A percentile compares a stretch with the other conserved stretches of the same genome.
These are phyloP conservation scores for Pimpla rufipes DNA, from an alignment of 2,888 invertebrate genomes.

Conservation along the genomic window DNA sequence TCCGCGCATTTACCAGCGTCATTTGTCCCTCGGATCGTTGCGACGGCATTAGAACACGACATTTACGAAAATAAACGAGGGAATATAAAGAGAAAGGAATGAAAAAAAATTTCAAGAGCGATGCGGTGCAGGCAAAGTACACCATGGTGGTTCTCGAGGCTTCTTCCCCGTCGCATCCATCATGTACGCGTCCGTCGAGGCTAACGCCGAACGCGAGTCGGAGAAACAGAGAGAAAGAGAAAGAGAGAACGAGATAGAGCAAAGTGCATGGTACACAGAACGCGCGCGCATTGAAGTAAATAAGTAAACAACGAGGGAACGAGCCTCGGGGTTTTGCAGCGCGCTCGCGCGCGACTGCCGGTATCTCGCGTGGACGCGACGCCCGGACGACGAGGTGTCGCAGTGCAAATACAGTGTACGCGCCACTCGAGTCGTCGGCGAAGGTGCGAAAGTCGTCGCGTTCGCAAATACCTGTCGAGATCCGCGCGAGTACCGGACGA, in stretches of 20 bases:
- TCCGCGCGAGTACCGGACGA: slow-evolving; percentile 17
- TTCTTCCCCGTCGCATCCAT: slow-evolving; percentile 21
- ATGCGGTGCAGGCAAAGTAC: slow-evolving; percentile 50
- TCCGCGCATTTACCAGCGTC: background rate
- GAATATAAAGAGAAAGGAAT: background rate
- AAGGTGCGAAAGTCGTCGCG: slow-evolving; percentile 81
- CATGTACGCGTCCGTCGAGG: slow-evolving; percentile 32
- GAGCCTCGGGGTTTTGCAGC: slow-evolving; percentile 22
- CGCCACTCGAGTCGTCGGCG: slow-evolving; percentile 71
- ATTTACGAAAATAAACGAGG: background rate
- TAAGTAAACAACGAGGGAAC: slow-evolving; percentile 79
- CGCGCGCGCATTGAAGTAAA: slow-evolving; percentile 75
- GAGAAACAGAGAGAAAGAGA: background rate
- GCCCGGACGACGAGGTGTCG: slow-evolving; percentile 78
- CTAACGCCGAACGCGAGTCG: slow-evolving; percentile 23
- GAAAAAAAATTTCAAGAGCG: slow-evolving; percentile 23
- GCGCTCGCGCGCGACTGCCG: slow-evolving; percentile 7
- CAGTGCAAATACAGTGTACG: slow-evolving; percentile 78
- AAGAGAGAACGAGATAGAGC: slow-evolving; percentile 30
- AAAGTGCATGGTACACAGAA: slow-evolving; percentile 70
- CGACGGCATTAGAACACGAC: slow-evolving; percentile 24
- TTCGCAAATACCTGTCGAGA: slow-evolving; percentile 78
- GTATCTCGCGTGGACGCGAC: slow-evolving; percentile 44
- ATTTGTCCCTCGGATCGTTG: background rate
- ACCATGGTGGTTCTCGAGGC: slow-evolving; percentile 37